Base-by-base conservation (phyloP, 2,113 vertebrate genomes). In the Nansenia antarctica region DNA sequence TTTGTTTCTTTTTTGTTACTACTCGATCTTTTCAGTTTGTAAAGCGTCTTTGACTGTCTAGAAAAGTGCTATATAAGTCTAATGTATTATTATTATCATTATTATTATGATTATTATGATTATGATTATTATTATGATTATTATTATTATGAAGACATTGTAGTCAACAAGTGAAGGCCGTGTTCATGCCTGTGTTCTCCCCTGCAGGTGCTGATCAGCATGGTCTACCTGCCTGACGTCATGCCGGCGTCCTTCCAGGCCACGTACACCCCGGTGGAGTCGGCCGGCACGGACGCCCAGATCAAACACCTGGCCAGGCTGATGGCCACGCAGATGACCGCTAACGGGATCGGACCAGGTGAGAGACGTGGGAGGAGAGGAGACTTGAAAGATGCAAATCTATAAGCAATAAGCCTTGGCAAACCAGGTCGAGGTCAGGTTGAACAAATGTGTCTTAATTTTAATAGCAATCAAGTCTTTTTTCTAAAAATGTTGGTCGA, bases 221-320 rank as follows among this genome's bases (percentile, higher is more conserved):
- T 99, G 96, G 97, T 99, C 6, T 98, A 98, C 79, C 89, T 99
- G n/a, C 97, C 97, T 0, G 96, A 99, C 22, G 80, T 87, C 82
- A 99, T 99, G 97, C 97, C 97, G 0, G 97, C 97, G 0, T 99
- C 97, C 67, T 99, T 99, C 88, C 97, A 98, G 88, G 94, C 97
- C 65, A 98, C 96, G 2, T 99, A 99, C 77, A 98, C 97, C 0
- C 97, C 96, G 0, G 96, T 99, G 42, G 96, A 99, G 79, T 99
- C 97, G 0, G 96, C 97, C 0, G 97, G 97, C 72, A 99, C 97
- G 0, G 95, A 98, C 3, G 95, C 94, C 0, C 97, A 99, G 77
- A 99, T 98, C 72, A 95, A 95, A 62, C 97, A 99, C 83, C 83
- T 95, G 9, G 84, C 92, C 7, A 85, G 94, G 0, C 92, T 95